Evolutionary conservation across 2,888 invertebrate species (phyloP).

Genomic region (Plusia festucae): DNA sequence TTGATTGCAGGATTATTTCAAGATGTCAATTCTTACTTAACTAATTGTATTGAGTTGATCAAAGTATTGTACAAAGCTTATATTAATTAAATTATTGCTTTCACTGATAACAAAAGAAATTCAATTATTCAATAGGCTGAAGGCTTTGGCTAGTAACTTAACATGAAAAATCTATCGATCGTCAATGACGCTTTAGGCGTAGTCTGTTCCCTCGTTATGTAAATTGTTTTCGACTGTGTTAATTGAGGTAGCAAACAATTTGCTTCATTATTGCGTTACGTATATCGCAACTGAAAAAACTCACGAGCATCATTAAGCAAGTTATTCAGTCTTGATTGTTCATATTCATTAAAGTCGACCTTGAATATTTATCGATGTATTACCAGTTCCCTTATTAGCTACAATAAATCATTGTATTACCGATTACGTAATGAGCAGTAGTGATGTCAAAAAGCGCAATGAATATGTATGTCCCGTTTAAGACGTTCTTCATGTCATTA

Average conservation of each 20-base stretch:
- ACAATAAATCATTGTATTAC: constrained; percentile 35
- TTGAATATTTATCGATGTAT: constrained; percentile 37
- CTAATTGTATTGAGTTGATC: constrained; percentile 10
- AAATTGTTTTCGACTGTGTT: neutral
- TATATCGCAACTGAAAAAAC: neutral
- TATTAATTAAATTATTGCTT: constrained; percentile 11
- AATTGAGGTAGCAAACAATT: constrained; percentile 1
- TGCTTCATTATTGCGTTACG: constrained; percentile 4
- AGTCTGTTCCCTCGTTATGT: neutral
- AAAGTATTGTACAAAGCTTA: constrained; percentile 8
- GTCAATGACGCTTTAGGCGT: neutral
- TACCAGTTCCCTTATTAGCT: constrained; percentile 17
- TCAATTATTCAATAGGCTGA: too few relatives aligned
- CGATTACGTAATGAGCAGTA: constrained; percentile 4
- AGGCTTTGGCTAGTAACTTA: too few relatives aligned
- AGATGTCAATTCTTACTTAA: constrained; percentile 37
- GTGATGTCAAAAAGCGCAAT: constrained; percentile 19
- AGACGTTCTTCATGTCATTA: constrained; percentile 54
- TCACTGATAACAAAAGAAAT: too few relatives aligned
- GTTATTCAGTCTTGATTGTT: neutral
- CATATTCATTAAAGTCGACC: constrained; percentile 17
- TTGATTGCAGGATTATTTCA: constrained; percentile 44
- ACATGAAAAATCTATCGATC: neutral
- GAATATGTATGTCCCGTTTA: constrained; percentile 37
- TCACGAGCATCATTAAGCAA: neutral